Percentiles rank a stretch among this genome's conserved stretches.
Conservation (phyloP, 2,888 invertebrate genomes). For the Ferrisia virgata region DNA sequence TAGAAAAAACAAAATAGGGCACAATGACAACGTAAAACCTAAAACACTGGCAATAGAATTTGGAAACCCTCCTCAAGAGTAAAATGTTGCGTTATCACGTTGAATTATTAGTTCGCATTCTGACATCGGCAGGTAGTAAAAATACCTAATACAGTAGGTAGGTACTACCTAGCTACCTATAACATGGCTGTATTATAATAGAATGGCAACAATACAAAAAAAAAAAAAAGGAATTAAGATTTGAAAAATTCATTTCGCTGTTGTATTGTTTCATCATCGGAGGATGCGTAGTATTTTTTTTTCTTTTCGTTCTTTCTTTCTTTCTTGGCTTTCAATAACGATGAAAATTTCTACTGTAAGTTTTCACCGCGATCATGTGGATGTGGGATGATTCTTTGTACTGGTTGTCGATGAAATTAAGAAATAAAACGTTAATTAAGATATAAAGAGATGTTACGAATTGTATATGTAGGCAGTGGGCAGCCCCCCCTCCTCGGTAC, state of each 20-base stretch:
- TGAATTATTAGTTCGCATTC: constrained; percentile 6
- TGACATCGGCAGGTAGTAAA: not conserved
- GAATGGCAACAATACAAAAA: too few relatives aligned
- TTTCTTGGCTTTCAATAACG: too few relatives aligned
- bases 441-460: not conserved
- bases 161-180: too few relatives aligned
- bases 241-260: not conserved
- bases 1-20: not conserved
- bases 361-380: not conserved
- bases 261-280: not conserved
- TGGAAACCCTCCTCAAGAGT: not conserved
- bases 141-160: not conserved
- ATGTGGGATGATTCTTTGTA: not conserved
- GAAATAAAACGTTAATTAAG: not conserved
- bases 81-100: constrained; percentile 25
- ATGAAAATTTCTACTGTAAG: not conserved
- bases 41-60: not conserved
- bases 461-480: not conserved
- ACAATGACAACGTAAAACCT: not conserved
- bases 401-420: not conserved
- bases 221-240: not conserved
- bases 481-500: not conserved
- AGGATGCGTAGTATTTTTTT: not conserved
- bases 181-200: not conserved
- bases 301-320: too few relatives aligned